phyloP scores from a whole-genome alignment of 2,113 vertebrate genomes.

The Oplegnathus fasciatus region DNA sequence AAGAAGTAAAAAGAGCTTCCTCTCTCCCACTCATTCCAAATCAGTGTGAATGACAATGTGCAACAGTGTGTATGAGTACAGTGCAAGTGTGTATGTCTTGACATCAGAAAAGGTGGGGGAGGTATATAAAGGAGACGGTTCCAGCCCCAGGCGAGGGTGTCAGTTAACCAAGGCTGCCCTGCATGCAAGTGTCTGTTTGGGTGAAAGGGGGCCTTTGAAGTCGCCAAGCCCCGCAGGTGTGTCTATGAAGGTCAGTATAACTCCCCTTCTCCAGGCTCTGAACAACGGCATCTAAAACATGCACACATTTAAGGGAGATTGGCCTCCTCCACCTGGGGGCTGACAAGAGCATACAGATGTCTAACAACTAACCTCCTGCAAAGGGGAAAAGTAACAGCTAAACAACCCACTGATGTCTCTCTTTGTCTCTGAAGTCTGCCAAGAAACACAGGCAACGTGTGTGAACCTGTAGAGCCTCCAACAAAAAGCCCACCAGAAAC shows the following conservation, averaged over 20 bases:
- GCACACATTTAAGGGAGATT: constrained; percentile 75
- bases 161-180: constrained; percentile 74
- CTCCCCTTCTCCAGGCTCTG: constrained; percentile 63
- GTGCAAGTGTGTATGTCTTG: constrained; percentile 11
- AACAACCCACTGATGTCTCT: constrained; percentile 73
- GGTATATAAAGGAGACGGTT: constrained; percentile 58
- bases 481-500: constrained; percentile 49
- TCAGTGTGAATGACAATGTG: constrained; percentile 56
- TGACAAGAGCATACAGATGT: constrained; percentile 88
- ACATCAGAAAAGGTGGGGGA: constrained; percentile 18
- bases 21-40: constrained; percentile 53
- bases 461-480: constrained; percentile 72
- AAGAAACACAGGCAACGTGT: constrained; percentile 74
- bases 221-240: constrained; percentile 81
- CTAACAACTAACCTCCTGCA: constrained; percentile 81
- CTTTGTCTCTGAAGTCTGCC: constrained; percentile 75
- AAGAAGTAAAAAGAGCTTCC: constrained; percentile 51
- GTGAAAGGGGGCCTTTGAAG: constrained; percentile 80
- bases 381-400: constrained; percentile 76
- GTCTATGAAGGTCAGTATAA: constrained; percentile 76
- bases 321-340: constrained; percentile 63
- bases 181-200: constrained; percentile 76
- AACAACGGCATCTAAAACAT: constrained; percentile 81
- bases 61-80: constrained; percentile 26
- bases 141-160: constrained; percentile 76